phyloP scores from a whole-genome alignment of 2,888 invertebrate genomes.

The Lordiphosa andalusiaca region DNA sequence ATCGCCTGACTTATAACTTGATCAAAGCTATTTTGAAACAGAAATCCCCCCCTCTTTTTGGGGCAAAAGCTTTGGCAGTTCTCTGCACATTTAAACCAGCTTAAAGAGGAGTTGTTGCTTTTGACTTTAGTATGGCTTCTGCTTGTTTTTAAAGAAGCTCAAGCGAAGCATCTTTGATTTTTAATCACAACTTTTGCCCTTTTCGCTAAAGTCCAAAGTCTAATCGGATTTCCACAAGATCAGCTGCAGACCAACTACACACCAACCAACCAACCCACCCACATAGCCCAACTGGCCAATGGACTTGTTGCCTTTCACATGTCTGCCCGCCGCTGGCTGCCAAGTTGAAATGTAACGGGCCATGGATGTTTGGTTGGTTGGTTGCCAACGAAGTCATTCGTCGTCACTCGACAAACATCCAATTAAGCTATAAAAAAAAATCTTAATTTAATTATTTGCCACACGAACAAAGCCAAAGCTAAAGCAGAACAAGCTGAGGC shows the following conservation, averaged over 20 bases:
- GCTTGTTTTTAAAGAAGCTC: neutral
- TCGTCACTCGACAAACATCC: constrained; percentile 62
- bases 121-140: no score
- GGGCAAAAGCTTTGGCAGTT: no score
- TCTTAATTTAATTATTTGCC: constrained; percentile 71
- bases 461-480: constrained; percentile 55
- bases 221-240: no score
- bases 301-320: constrained; percentile 8
- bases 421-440: constrained; percentile 66
- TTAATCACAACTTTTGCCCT: no score
- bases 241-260: no score
- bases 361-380: constrained; percentile 5
- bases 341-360: constrained; percentile 18
- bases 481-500: constrained; percentile 16
- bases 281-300: neutral
- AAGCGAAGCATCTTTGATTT: no score
- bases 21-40: no score
- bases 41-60: no score
- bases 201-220: no score
- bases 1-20: no score
- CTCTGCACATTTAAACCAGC: neutral
- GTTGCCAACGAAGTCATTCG: constrained; percentile 40
- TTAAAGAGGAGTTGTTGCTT: neutral
- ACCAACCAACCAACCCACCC: no score
- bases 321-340: constrained; percentile 3